Conservation (phyloP, 2,113 vertebrate genomes). For the Hypanus sabinus region DNA sequence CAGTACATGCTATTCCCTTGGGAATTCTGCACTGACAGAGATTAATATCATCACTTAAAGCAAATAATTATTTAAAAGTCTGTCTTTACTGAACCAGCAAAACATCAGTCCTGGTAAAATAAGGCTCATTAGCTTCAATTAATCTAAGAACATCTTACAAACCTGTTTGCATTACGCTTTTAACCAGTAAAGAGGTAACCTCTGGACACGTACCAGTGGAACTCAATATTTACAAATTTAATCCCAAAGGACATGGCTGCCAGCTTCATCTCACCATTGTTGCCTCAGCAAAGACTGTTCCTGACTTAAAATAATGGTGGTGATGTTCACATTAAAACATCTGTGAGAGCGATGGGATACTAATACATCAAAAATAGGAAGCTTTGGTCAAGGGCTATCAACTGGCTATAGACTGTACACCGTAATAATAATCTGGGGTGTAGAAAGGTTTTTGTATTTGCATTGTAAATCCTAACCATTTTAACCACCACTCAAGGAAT, state of each 20-base stretch:
- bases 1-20: constrained; percentile 24
- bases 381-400: neutral
- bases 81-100: neutral
- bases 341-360: neutral
- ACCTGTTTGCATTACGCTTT: neutral
- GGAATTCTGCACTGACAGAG: constrained; percentile 28
- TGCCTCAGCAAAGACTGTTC: neutral
- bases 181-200: neutral
- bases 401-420: too few relatives aligned
- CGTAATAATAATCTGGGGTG: neutral
- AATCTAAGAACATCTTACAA: neutral
- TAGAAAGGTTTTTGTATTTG: neutral
- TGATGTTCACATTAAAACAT: neutral
- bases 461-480: neutral
- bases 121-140: constrained; percentile 6
- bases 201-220: neutral
- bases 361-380: neutral
- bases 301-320: neutral
- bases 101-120: neutral
- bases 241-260: neutral
- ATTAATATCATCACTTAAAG: constrained; percentile 7
- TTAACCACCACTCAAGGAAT: neutral
- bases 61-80: constrained; percentile 16
- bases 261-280: neutral
- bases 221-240: neutral